Conservation (phyloP, 2,113 vertebrate species). For the Vidua chalybeata region DNA sequence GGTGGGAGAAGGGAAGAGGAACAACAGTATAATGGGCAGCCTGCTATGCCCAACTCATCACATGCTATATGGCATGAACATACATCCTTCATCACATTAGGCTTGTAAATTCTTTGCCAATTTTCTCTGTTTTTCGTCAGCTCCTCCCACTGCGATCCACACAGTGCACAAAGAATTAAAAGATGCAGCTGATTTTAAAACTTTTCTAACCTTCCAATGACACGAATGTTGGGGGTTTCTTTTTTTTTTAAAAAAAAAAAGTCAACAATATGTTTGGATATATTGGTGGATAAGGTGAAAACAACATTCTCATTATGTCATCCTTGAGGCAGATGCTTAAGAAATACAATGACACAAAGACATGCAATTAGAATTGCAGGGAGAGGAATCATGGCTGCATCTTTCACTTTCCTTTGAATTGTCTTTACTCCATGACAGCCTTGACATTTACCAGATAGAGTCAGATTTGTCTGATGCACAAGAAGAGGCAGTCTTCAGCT, state of each 20-base stretch:
- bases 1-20: neutral
- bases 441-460: conserved; percentile 44
- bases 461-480: conserved; percentile 31
- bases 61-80: neutral
- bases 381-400: neutral
- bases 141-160: neutral
- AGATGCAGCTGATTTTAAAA: neutral
- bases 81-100: neutral
- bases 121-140: conserved; percentile 4
- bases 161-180: conserved; percentile 5
- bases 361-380: neutral
- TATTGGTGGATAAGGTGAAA: neutral
- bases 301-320: neutral
- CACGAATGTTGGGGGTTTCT: neutral
- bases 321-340: neutral
- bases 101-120: neutral
- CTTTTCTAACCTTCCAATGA: neutral
- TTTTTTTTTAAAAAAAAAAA: neutral
- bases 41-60: neutral
- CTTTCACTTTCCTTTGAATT: conserved; percentile 36
- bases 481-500: conserved; percentile 20
- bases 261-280: neutral
- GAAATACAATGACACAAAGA: neutral
- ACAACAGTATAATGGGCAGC: neutral
- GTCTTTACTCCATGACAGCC: conserved; percentile 33